Base-by-base conservation (phyloP, 2,113 vertebrate genomes). In the Campylorhamphus procurvoides region DNA sequence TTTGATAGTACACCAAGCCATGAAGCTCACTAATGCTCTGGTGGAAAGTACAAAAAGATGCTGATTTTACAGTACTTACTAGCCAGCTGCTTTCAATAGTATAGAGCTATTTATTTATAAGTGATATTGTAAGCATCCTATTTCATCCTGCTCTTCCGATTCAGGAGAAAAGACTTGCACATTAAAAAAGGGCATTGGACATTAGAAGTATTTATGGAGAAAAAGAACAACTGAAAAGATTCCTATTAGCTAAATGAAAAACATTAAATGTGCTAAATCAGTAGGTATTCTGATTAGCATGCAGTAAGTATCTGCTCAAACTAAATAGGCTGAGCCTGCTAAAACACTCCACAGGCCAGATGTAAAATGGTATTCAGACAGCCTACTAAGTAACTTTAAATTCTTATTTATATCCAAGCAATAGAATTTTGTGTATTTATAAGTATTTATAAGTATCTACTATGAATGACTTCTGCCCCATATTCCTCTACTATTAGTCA, bases 161-260 rank as follows among this genome's bases (percentile, higher is more conserved):
- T 68, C 73, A 93, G 56, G 42, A 96, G 87, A 91, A 44, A 81
- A 31, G 44, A 69, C 40, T 60, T 76, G 75, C 55, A 87, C 90
- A 90, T 79, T 90, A 73, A 76, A 86, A 92, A 89, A 58, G 75
- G 92, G 35, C 50, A 87, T 19, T 76, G 78, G 84, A 85, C 94
- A 49, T 71, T 74, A 90, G 20, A 28, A 82, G 33, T 63, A 77
- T 77, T 91, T 33, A 23, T 56, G 84, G 80, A 76, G 55, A 29
- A 39, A 89, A 90, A 75, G 42, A 94, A 68, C 55, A 92, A 88
- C 56, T 49, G 14, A 87, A 89, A 47, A 69, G 52, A 84, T 89
- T 90, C 73, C 60, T 86, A 42, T 75, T 91, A 90, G 39, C 72
- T 85, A 76, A 77, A 79, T 55, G 33, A 95, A 71, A 92, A 66